Conservation (phyloP, 2,888 invertebrate species). For the Physocephala rufipes region DNA sequence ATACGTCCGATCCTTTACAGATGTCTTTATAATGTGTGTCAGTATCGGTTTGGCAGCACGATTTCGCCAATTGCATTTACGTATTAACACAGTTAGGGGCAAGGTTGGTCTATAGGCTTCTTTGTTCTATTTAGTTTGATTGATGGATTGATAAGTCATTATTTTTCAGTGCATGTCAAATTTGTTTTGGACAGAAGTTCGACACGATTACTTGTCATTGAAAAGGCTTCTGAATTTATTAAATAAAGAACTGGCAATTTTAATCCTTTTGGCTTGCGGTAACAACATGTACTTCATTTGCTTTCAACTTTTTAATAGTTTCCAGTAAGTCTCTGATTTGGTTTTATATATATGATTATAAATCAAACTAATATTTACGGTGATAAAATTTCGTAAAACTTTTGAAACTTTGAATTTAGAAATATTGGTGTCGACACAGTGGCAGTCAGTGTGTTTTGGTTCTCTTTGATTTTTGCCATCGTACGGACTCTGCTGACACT, state of each 20-base stretch:
- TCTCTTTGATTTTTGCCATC: constrained; percentile 69
- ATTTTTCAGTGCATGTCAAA: constrained; percentile 28
- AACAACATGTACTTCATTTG: constrained; percentile 81
- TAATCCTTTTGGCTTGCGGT: constrained; percentile 74
- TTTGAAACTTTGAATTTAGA: constrained; percentile 42
- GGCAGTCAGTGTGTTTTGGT: constrained; percentile 68
- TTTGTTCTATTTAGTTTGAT: background rate
- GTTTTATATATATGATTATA: background rate
- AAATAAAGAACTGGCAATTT: constrained; percentile 71
- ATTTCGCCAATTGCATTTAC: constrained; percentile 71
- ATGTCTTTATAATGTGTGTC: constrained; percentile 75
- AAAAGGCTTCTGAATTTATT: constrained; percentile 72
- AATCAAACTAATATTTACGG: background rate
- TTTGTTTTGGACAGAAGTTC: constrained; percentile 72
- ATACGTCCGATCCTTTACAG: constrained; percentile 77
- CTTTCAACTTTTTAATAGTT: constrained; percentile 73
- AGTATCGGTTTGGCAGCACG: constrained; percentile 74
- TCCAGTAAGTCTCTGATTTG: constrained; percentile 53
- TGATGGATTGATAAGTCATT: background rate
- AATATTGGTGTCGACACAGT: constrained; percentile 60
- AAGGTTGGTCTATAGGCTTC: constrained; percentile 59
- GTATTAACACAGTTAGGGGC: constrained; percentile 65
- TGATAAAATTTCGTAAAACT: background rate
- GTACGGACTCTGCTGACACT: constrained; percentile 68
- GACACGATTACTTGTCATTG: constrained; percentile 74